Evolutionary conservation across 2,797 vertebrate species (phyloP).

Genomic region (Epinephelus malabaricus): DNA sequence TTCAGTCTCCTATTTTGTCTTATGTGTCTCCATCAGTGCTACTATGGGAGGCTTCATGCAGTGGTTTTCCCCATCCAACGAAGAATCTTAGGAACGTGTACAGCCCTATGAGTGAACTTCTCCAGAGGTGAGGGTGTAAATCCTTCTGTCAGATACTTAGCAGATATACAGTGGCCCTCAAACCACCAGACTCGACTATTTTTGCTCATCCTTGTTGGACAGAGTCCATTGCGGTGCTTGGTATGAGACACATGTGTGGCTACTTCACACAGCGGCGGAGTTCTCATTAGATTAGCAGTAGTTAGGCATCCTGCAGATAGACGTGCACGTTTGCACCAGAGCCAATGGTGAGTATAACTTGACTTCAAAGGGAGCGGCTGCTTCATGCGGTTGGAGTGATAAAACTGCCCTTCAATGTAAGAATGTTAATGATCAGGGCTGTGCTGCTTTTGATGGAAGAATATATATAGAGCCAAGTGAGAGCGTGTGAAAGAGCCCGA

Average conservation of each 20-base stretch:
- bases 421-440: slow-evolving; percentile 81
- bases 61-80: slow-evolving; percentile 23
- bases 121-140: slow-evolving; percentile 65
- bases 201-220: slow-evolving; percentile 30
- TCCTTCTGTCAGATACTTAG: slow-evolving; percentile 55
- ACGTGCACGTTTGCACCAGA: slow-evolving; percentile 16
- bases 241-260: slow-evolving; percentile 32
- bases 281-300: slow-evolving; percentile 38
- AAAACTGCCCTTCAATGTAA: slow-evolving; percentile 76
- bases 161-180: slow-evolving; percentile 39
- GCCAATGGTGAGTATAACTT: slow-evolving; percentile 29
- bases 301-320: slow-evolving; percentile 43
- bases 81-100: slow-evolving; percentile 58
- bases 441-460: slow-evolving; percentile 66
- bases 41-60: neutral
- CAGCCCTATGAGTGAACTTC: slow-evolving; percentile 51
- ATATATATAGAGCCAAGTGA: slow-evolving; percentile 73
- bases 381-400: slow-evolving; percentile 71
- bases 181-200: slow-evolving; percentile 36
- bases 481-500: slow-evolving; percentile 75
- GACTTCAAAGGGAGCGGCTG: slow-evolving; percentile 75
- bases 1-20: slow-evolving; percentile 18
- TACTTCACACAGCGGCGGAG: slow-evolving; percentile 15
- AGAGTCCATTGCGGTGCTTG: neutral
- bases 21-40: neutral